phyloP scores from a whole-genome alignment of 2,888 invertebrate genomes.

The Ophonus ardosiacus region DNA sequence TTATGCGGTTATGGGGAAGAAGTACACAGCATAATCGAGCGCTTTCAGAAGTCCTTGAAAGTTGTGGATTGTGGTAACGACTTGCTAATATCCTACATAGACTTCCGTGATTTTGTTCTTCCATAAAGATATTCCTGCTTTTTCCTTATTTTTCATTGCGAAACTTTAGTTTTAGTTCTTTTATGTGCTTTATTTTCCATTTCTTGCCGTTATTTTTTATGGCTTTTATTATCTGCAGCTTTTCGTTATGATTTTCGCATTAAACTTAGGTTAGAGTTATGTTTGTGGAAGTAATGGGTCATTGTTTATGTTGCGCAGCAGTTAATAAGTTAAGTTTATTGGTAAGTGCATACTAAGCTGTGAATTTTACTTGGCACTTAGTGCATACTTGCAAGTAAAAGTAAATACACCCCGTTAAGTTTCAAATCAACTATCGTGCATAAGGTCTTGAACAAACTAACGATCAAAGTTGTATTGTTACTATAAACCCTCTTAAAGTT shows the following conservation, averaged over 20 bases:
- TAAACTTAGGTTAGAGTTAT: not conserved
- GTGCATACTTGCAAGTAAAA: not conserved
- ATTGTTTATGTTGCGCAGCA: slow-evolving; percentile 19
- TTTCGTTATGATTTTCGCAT: not conserved
- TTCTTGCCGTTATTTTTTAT: slow-evolving; percentile 34
- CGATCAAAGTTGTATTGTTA: slow-evolving; percentile 5
- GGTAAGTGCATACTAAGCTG: not conserved
- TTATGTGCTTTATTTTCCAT: slow-evolving; percentile 35
- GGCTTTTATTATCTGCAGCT: slow-evolving; percentile 16
- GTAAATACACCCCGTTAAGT: slow-evolving; percentile 20
- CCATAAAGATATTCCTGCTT: slow-evolving; percentile 42
- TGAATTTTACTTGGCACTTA: not conserved
- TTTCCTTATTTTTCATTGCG: slow-evolving; percentile 32
- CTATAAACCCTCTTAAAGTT: not conserved
- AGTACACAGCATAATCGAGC: slow-evolving; percentile 33
- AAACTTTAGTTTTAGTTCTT: slow-evolving; percentile 44
- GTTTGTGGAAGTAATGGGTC: slow-evolving; percentile 13
- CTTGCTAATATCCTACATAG: slow-evolving; percentile 36
- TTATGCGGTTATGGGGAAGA: slow-evolving; percentile 43
- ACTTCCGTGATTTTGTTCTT: slow-evolving; percentile 46
- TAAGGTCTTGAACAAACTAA: slow-evolving; percentile 25
- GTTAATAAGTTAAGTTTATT: not conserved
- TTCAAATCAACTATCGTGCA: slow-evolving; percentile 27
- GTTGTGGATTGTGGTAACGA: slow-evolving; percentile 49
- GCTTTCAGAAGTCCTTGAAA: slow-evolving; percentile 48